phyloP scores from a whole-genome alignment of 2,888 invertebrate species.

The Ectobius pallidus region DNA sequence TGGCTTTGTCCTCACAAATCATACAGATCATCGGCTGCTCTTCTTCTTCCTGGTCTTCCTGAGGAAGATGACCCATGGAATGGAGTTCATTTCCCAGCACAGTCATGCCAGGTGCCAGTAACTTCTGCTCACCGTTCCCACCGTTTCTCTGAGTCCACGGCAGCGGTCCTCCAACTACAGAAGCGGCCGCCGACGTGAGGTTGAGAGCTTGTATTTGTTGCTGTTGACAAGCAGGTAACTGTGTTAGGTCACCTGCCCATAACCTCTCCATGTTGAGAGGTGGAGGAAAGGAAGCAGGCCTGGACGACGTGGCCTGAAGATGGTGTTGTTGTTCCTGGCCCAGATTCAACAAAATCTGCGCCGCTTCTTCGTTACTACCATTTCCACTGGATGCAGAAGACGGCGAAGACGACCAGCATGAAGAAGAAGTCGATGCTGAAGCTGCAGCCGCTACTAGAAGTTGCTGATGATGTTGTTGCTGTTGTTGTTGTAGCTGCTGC shows the following conservation, averaged over 20 bases:
- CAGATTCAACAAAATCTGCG: conserved; percentile 74
- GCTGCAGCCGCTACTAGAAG: neutral
- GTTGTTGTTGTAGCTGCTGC: conserved; percentile 43
- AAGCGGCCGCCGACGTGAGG: conserved; percentile 52
- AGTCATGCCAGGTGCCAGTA: conserved; percentile 49
- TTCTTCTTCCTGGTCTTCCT: conserved; percentile 67
- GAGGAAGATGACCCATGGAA: conserved; percentile 42
- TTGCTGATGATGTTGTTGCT: conserved; percentile 37
- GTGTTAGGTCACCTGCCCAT: conserved; percentile 88
- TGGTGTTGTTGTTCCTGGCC: conserved; percentile 64
- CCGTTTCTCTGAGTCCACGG: conserved; percentile 44
- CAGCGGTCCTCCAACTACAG: conserved; percentile 50
- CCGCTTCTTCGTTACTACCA: conserved; percentile 57
- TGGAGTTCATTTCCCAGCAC: conserved; percentile 31
- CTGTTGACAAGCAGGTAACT: conserved; percentile 82
- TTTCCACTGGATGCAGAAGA: conserved; percentile 57
- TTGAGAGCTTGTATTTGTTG: conserved; percentile 82
- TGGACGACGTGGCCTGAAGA: conserved; percentile 45
- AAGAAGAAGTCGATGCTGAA: conserved; percentile 54
- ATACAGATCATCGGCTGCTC: conserved; percentile 96
- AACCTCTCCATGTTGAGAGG: conserved; percentile 90
- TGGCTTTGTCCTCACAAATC: conserved; percentile 98
- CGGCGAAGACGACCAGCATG: conserved; percentile 61
- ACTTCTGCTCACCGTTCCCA: conserved; percentile 25
- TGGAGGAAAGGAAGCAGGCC: conserved; percentile 46